These are phyloP conservation scores for Tridacna crocea DNA, from an alignment of 2,888 invertebrate genomes.

Conservation along the genomic window DNA sequence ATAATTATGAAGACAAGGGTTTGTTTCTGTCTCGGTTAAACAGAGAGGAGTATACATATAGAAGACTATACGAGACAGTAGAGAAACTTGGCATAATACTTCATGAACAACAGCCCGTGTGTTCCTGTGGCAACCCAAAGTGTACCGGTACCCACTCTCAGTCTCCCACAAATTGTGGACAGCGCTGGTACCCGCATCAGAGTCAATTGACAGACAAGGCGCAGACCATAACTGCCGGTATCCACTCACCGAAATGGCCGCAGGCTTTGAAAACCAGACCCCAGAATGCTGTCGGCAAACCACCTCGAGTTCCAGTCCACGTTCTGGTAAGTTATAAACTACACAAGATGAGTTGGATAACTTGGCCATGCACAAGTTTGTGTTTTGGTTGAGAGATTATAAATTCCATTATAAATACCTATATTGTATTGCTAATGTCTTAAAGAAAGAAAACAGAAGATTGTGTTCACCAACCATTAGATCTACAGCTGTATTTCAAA, in stretches of 20 bases:
- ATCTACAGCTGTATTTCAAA: too few species aligned
- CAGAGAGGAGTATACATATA: constrained; percentile 66
- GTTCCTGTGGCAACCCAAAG: constrained; percentile 34
- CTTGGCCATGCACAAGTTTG: background rate
- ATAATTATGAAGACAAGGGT: too few species aligned
- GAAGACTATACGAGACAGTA: constrained; percentile 29
- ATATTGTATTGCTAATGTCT: too few species aligned
- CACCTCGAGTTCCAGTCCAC: constrained; percentile 14
- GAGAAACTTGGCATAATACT: background rate
- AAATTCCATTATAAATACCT: too few species aligned
- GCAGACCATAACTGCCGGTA: constrained; percentile 17
- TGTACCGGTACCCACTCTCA: constrained; percentile 19
- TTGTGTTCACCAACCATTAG: too few species aligned
- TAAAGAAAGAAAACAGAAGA: too few species aligned
- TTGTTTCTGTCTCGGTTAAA: too few species aligned
- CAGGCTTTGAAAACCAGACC: constrained; percentile 32
- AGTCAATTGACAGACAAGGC: constrained; percentile 33
- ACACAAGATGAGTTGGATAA: background rate
- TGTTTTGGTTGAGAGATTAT: too few species aligned
- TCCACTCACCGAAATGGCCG: constrained; percentile 37
- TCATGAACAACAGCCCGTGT: constrained; percentile 6
- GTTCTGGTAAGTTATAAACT: constrained; percentile 7
- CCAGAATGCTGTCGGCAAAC: constrained; percentile 5
- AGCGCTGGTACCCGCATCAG: constrained; percentile 43
- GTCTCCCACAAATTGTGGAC: constrained; percentile 25